Conservation (phyloP, 2,797 vertebrate genomes). For the Odontamblyopus lacepedii region DNA sequence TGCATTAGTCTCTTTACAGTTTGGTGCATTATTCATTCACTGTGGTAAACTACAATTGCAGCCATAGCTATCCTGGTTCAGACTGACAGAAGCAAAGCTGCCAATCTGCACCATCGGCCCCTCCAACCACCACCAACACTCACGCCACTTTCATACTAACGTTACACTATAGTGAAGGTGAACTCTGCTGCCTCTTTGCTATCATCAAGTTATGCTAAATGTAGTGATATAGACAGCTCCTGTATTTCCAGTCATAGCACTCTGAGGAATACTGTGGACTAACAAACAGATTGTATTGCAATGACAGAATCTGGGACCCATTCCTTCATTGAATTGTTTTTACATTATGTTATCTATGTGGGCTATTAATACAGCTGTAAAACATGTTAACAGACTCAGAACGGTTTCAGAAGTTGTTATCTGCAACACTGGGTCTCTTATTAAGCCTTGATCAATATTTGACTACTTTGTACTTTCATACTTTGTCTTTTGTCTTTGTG, state of each 20-base stretch:
- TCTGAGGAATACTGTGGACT: not conserved
- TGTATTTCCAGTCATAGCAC: not conserved
- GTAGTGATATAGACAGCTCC: not conserved
- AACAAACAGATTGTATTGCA: not conserved
- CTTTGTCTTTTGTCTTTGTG: constrained; percentile 36
- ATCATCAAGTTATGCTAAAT: constrained; percentile 4
- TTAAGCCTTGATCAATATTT: constrained; percentile 17
- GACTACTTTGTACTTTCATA: constrained; percentile 23
- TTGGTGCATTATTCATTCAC: too few species aligned
- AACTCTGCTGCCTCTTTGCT: not conserved
- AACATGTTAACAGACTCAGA: constrained; percentile 2
- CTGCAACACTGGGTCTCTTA: constrained; percentile 1
- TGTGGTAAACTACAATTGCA: too few species aligned
- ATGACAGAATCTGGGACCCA: not conserved
- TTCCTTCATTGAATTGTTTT: not conserved
- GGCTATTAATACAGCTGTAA: constrained; percentile 25
- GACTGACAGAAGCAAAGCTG: too few species aligned
- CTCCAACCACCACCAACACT: too few species aligned
- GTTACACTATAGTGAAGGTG: not conserved
- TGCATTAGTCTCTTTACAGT: too few species aligned
- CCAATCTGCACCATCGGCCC: too few species aligned
- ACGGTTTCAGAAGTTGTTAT: not conserved
- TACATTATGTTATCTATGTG: constrained; percentile 24
- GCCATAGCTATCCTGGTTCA: too few species aligned
- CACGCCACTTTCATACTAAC: too few species aligned